phyloP scores from a whole-genome alignment of 2,888 invertebrate genomes.

The Mesodorylaimus sp. region DNA sequence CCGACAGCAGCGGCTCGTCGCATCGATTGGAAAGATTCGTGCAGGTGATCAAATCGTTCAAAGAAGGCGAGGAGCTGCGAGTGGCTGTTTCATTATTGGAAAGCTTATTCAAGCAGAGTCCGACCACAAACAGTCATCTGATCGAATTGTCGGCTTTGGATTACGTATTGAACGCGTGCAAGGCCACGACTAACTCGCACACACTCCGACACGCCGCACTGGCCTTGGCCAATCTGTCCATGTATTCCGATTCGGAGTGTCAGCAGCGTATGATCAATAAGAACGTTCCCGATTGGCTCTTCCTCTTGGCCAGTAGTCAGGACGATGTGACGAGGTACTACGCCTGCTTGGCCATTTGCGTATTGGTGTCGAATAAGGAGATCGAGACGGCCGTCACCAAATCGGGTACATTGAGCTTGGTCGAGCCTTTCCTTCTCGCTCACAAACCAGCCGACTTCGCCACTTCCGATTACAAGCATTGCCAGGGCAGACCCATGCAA shows the following conservation, averaged over 20 bases:
- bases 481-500: background rate
- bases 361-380: conserved; percentile 85
- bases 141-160: conserved; percentile 64
- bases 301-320: too few relatives aligned
- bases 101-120: conserved; percentile 1
- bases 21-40: conserved; percentile 12
- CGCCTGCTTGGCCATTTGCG: conserved; percentile 85
- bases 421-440: conserved; percentile 78
- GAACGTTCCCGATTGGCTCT: too few relatives aligned
- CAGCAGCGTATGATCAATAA: too few relatives aligned
- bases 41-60: background rate
- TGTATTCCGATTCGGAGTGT: too few relatives aligned
- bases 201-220: too few relatives aligned
- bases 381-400: conserved; percentile 83
- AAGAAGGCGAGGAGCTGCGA: background rate
- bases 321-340: conserved; percentile 90
- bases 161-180: conserved; percentile 49
- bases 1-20: conserved; percentile 23
- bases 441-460: conserved; percentile 90
- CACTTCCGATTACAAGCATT: conserved; percentile 30
- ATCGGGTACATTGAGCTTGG: conserved; percentile 77
- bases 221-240: too few relatives aligned
- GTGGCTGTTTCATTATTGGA: background rate
- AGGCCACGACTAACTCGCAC: conserved; percentile 79
- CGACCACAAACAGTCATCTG: background rate